Conservation (phyloP, 2,797 vertebrate genomes). For the Chloroceryle inda region DNA sequence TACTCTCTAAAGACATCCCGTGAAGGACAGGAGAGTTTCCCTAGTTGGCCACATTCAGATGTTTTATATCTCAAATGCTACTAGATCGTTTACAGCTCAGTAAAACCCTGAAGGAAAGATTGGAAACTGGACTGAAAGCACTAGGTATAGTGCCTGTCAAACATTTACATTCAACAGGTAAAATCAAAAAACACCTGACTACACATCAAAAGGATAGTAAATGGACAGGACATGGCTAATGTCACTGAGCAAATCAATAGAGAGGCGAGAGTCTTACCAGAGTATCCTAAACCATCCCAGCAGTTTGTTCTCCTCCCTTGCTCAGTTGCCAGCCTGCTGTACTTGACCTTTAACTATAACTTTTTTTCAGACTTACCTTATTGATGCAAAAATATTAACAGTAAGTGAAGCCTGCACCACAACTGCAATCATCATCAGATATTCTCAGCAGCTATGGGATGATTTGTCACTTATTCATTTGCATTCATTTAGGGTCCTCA, state of each 20-base stretch:
- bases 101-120: background rate
- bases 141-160: background rate
- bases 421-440: constrained; percentile 41
- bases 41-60: background rate
- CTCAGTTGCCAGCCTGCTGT: background rate
- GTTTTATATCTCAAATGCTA: background rate
- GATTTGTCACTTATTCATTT: constrained; percentile 39
- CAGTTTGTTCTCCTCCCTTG: background rate
- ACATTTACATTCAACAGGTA: background rate
- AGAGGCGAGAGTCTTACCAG: background rate
- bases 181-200: background rate
- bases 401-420: background rate
- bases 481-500: background rate
- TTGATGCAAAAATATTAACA: background rate
- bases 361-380: background rate
- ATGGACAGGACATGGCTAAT: background rate
- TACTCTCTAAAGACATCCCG: background rate
- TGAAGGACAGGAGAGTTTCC: background rate
- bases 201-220: background rate
- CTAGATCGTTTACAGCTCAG: background rate
- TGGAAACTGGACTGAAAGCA: background rate
- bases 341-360: background rate
- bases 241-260: background rate
- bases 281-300: background rate
- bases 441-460: background rate